Conservation (phyloP, 2,888 invertebrate species). For the Apoderus coryli region DNA sequence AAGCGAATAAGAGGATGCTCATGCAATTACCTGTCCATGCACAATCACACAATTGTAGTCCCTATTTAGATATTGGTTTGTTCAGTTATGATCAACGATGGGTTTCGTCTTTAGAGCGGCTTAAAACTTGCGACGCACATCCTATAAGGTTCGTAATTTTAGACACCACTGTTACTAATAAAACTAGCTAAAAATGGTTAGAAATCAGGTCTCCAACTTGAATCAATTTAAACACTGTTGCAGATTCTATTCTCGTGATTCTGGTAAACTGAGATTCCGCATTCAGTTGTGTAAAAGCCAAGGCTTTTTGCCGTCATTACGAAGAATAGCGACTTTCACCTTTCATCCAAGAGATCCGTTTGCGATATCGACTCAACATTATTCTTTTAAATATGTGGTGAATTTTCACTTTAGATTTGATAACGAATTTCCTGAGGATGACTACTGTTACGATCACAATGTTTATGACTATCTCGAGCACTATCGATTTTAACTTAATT, state of each 20-base stretch:
- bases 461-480: no score
- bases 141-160: conserved; percentile 76
- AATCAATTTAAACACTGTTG: no score
- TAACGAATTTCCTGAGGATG: conserved; percentile 14
- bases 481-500: no score
- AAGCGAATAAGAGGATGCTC: conserved; percentile 77
- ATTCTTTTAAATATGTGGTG: conserved; percentile 83
- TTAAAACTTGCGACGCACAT: conserved; percentile 83
- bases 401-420: conserved; percentile 74
- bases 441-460: conserved; percentile 16
- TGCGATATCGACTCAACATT: conserved; percentile 87
- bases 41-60: conserved; percentile 85
- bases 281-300: conserved; percentile 55
- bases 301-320: conserved; percentile 49
- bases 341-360: conserved; percentile 95
- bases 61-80: conserved; percentile 79
- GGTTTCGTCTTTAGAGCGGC: conserved; percentile 90
- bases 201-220: no score
- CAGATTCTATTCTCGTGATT: conserved; percentile 77
- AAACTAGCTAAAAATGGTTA: no score
- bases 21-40: conserved; percentile 88
- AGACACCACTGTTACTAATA: no score
- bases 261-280: conserved; percentile 55
- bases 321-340: conserved; percentile 83
- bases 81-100: conserved; percentile 94